Base-by-base conservation (phyloP, 1,140 invertebrate genomes). In the Zaprionus taronus region DNA sequence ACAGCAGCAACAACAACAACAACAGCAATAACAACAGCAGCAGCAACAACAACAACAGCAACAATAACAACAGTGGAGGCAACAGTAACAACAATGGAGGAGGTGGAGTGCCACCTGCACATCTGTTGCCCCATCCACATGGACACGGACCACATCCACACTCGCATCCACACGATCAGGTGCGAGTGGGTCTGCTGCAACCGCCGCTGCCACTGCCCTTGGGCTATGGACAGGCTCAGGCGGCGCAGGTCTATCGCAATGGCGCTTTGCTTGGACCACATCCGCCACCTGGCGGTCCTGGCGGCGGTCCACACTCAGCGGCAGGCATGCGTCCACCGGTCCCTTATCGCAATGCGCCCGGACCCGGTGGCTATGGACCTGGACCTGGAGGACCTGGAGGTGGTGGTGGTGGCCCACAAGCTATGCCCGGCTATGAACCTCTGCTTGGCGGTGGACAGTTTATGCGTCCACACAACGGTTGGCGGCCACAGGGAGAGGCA, bases 381-480 rank as follows among this genome's bases (percentile, higher is more conserved):
- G 61, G 58, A 26, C 68, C 64, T 9, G 65, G 68, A 26, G 65
- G 68, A 26, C 24, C 31, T 22, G 9, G 26, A 36, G 82, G 84
- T n/a, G 79, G 84, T n/a, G 79, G 58, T n/a, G 79, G 58, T 22
- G 74, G 75, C 36, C 68, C 65, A 3, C 58, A 62, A 20, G 53
- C 67, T 9, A 3, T 65, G 22, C 63, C n/a, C 31, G 80, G 69
- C 77, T 77, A 72, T 38, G 70, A 11, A 15, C 80, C 65, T 36
- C 84, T 80, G 68, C 69, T 55, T 38, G 71, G 41, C 58, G 62
- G 60, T 36, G 58, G 53, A 1, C 86, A 80, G 55, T 90, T 82
- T 17, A 90, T 85, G 73, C 77, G 85, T 7, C 79, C 86, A 15
- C 85, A 90, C 53, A 89, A 89, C 17, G 84, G 84, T 49, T 89